Base-by-base conservation (phyloP, 1,140 invertebrate genomes). In the Pogonomyrmex barbatus region DNA sequence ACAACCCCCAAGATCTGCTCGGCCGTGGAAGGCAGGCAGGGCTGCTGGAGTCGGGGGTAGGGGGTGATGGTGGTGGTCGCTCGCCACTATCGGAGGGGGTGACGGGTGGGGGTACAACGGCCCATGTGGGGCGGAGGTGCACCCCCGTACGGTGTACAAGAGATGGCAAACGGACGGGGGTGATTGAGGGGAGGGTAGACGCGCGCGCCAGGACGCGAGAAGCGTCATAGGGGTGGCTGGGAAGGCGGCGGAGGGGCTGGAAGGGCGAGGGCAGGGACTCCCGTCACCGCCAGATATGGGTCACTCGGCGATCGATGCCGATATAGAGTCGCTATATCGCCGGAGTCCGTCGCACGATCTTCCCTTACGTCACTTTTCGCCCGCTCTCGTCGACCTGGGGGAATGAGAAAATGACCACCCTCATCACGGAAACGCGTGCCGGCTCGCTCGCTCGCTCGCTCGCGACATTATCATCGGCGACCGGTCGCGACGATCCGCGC, bases 281-380 rank as follows among this genome's bases (percentile, higher is more conserved):
- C 91, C 88, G 88, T 91, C 90, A 91, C 88, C 76, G 86, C 91
- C 92, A 92, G 94, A 95, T 95, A 94, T 95, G 93, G 94, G 94
- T 95, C 94, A 95, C 93, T 94, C 91, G 83, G 89, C 93, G 94
- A 95, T 95, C 94, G 94, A 95, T 95, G 89, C 87, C 90, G 90
- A 90, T 90, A 93, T 86, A 93, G 87, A 90, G 87, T 84, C 85
- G 67, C 89, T 91, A 71, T 68, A 79, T 78, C 62, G 86, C 65
- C 86, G 84, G 87, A 67, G 87, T 58, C 67, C 67, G 67, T 89
- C 78, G 88, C 87, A 88, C 82, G 87, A 88, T 82, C 84, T 89
- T 63, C 68, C 65, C 70, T 85, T 87, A 81, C 76, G 76, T 90
- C 88, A 87, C 84, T 65, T 70, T 56, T 76, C 83, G 17, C n/a